These are phyloP conservation scores for Aporrectodea caliginosa DNA, from an alignment of 1,140 invertebrate species.

Conservation along the genomic window DNA sequence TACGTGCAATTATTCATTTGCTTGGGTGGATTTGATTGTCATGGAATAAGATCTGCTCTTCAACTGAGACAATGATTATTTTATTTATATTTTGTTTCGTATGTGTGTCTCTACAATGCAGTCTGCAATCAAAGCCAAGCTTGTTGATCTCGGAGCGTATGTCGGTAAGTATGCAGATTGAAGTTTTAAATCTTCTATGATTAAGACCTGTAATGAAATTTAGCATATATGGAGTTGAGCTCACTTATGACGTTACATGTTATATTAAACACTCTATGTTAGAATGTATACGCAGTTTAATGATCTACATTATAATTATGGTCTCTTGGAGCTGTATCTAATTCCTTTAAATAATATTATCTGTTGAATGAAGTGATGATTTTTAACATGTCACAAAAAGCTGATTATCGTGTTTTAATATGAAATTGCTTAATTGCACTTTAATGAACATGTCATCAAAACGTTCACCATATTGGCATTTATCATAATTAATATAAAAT, in stretches of 20 bases:
- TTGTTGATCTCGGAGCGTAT: constrained; percentile 82
- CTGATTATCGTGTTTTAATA: too few relatives aligned
- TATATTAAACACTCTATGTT: background rate
- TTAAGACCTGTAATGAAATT: background rate
- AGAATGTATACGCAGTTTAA: background rate
- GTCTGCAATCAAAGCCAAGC: constrained; percentile 88
- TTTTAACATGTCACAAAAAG: too few relatives aligned
- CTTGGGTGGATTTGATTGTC: background rate
- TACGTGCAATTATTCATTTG: background rate
- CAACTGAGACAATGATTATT: background rate
- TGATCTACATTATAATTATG: background rate
- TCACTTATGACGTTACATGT: background rate
- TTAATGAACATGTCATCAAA: too few relatives aligned
- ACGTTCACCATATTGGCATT: too few relatives aligned
- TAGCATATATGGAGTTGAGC: background rate
- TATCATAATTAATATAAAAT: too few relatives aligned
- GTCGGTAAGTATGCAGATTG: constrained; percentile 63
- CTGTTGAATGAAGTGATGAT: background rate
- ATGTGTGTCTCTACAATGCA: constrained; percentile 57
- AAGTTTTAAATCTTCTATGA: background rate
- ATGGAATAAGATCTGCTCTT: background rate
- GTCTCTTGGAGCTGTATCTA: background rate
- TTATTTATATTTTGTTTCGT: background rate
- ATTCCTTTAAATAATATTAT: background rate
- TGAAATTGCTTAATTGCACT: too few relatives aligned